Base-by-base conservation (phyloP, 1,140 invertebrate species). In the Leptopilina boulardi region DNA sequence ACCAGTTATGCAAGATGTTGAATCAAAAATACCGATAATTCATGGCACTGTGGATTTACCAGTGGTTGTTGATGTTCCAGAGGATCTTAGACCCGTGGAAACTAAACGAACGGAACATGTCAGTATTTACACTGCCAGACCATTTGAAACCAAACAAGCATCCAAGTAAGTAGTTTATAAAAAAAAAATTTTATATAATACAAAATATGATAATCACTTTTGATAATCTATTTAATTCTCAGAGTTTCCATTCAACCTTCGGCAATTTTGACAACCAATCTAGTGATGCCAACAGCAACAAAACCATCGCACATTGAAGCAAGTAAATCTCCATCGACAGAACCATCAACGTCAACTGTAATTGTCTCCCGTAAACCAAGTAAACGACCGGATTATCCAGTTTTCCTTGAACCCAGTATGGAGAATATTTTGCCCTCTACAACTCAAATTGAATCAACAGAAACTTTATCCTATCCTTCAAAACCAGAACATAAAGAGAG, bases 1-100 rank as follows among this genome's bases (percentile, higher is more conserved):
- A 71, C 89, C 90, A 30, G 87, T 90, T 0, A 83, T 90, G 13
- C 89, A 91, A 21, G 88, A 91, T 54, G 84, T 90, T 0, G 90
- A 91, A 77, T 90, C 90, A 0, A 91, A 89, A 71, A 91, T 91
- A 42, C 89, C 90, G 4, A 91, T 91, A 41, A 86, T 91, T 47
- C 90, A 91, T 66, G 90, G 90, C 0, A 91, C 90, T 2, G 89
- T 91, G 15, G 89, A 91, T 76, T 82, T 91, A 8, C 89, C 90
- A 9, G 84, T 90, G 8, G 84, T 90, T 8, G 79, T 91, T 26
- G 86, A 90, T 70, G 86, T 90, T 6, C 89, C 89, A 0, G 84
- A 86, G 0, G 87, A 89, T 18, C 79, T 86, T 15, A 84, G 83
- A 71, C 78, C 87, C 0, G 15, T 79, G 1, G 83, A 89, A 59